Evolutionary conservation across 2,797 vertebrate genomes (phyloP).

Genomic region (Knipowitschia caucasica): DNA sequence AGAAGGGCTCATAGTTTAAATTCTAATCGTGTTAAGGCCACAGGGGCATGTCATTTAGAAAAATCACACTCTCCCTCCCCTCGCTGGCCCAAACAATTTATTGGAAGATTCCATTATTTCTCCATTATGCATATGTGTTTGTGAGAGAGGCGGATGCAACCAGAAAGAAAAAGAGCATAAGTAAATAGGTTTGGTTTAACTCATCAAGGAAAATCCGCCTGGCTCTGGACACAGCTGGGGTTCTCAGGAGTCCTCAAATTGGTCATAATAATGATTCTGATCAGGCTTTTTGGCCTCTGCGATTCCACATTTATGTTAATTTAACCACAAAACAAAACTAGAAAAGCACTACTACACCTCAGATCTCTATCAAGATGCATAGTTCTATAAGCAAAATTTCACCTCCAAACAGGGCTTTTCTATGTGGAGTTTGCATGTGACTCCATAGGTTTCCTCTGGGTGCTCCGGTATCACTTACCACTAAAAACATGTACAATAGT

Average conservation of each 20-base stretch:
- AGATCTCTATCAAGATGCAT: too few relatives aligned
- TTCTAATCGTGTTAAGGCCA: slow-evolving; percentile 79
- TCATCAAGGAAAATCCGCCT: slow-evolving; percentile 76
- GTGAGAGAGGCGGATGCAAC: slow-evolving; percentile 53
- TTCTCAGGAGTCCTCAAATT: slow-evolving; percentile 68
- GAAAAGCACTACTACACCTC: too few relatives aligned
- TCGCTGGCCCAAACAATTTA: slow-evolving; percentile 74
- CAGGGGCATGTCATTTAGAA: slow-evolving; percentile 75
- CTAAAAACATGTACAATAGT: too few relatives aligned
- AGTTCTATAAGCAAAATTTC: too few relatives aligned
- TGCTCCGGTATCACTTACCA: too few relatives aligned
- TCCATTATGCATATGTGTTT: slow-evolving; percentile 81
- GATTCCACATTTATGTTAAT: slow-evolving; percentile 45
- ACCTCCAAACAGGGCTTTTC: too few relatives aligned
- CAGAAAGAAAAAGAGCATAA: slow-evolving; percentile 43
- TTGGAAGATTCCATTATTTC: slow-evolving; percentile 80
- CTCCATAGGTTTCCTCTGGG: too few relatives aligned
- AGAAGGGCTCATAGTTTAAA: slow-evolving; percentile 73
- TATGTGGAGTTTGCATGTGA: too few relatives aligned
- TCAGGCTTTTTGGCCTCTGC: slow-evolving; percentile 60
- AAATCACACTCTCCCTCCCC: slow-evolving; percentile 49
- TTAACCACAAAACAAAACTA: slow-evolving; percentile 34
- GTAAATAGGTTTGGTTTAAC: slow-evolving; percentile 72
- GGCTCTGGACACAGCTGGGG: slow-evolving; percentile 73
- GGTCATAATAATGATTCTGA: slow-evolving; percentile 74